Base-by-base conservation (phyloP, 2,888 invertebrate species). In the Diachrysia chrysitis region DNA sequence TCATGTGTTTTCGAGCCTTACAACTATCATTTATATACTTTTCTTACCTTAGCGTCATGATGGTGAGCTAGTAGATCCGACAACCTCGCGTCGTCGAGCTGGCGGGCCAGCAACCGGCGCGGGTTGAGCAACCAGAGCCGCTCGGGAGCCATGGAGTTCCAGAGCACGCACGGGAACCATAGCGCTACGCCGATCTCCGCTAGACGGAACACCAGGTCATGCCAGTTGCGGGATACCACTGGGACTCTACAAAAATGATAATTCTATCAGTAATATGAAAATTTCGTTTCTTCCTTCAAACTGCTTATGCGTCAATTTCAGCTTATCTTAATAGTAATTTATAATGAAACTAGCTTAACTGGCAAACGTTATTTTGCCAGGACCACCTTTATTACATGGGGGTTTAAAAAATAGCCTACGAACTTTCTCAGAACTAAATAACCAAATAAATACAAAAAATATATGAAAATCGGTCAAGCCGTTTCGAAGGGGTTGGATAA, bases 81-180 rank as follows among this genome's bases (percentile, higher is more conserved):
- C 62, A 96, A 95, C 23, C 93, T 88, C 10, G 95, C 92, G 81
- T 96, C 96, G 87, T 96, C 96, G 78, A 96, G 95, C 92, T 96
- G 96, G 77, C 96, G 93, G 67, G 97, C 97, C 58, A 99, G 95
- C 85, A 99, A 96, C 87, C 98, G 97, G 82, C 98, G 97, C 48
- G 99, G 99, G 96, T 99, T 99, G 79, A 99, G 95, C 83, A 99
- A 97, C 99, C 99, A 99, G 74, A 99, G 95, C 91, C 98, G 97
- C 90, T 98, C 98, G 58, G 99, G 99, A 90, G 98, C 98, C 97
- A 98, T 98, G 81, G 98, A 98, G 95, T 99, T 99, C 99, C 99
- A 99, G 79, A 99, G 96, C 62, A 98, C 98, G 91, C 99, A 99
- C 37, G 99, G 98, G 93, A 99, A 99, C 99, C 99, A 99, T 86